Evolutionary conservation across 2,797 vertebrate species (phyloP).

Genomic region (Girardinus metallicus): DNA sequence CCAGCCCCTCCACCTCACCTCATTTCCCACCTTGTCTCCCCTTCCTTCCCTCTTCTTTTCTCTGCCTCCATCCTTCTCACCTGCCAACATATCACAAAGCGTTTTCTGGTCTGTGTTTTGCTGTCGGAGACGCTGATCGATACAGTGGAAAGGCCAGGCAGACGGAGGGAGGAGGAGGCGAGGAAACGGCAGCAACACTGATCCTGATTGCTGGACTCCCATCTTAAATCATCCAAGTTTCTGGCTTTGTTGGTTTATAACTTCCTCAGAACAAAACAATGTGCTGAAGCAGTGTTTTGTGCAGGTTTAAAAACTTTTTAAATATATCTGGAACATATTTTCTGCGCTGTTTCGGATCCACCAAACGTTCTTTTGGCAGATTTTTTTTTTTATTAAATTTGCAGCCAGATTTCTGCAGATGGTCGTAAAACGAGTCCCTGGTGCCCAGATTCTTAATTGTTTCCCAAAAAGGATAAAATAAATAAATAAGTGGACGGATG

Average conservation of each 20-base stretch:
- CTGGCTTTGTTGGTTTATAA: neutral
- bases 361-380: neutral
- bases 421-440: neutral
- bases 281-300: neutral
- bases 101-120: constrained; percentile 76
- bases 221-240: neutral
- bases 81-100: constrained; percentile 81
- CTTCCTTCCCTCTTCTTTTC: constrained; percentile 6
- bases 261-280: neutral
- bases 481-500: neutral
- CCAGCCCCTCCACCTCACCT: constrained; percentile 17
- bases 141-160: constrained; percentile 83
- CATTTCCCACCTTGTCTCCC: constrained; percentile 8
- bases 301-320: neutral
- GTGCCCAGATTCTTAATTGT: neutral
- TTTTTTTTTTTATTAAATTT: neutral
- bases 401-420: constrained; percentile 5
- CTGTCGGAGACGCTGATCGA: constrained; percentile 84
- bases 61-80: constrained; percentile 49
- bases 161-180: constrained; percentile 6
- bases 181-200: neutral
- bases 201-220: neutral
- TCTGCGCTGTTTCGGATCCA: neutral
- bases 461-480: too few species aligned
- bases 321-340: neutral